These are phyloP conservation scores for Pungitius pungitius DNA, from an alignment of 2,113 vertebrate species.

Conservation along the genomic window DNA sequence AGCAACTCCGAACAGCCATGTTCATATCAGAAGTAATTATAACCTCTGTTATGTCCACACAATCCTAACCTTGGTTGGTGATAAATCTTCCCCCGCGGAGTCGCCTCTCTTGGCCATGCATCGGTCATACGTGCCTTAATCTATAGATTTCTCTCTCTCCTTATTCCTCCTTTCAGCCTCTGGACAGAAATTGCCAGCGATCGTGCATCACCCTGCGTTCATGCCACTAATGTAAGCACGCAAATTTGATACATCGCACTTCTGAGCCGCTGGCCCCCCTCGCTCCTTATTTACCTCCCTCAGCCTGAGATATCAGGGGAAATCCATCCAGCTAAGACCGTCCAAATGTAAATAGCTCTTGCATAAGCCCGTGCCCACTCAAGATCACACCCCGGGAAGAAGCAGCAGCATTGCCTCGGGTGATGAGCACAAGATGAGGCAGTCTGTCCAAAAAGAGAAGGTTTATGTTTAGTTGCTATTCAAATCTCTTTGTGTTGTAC, in stretches of 20 bases:
- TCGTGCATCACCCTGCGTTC: slow-evolving; percentile 46
- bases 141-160: slow-evolving; percentile 31
- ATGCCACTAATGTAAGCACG: slow-evolving; percentile 62
- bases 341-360: slow-evolving; percentile 58
- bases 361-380: slow-evolving; percentile 48
- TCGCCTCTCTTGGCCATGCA: slow-evolving; percentile 23
- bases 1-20: slow-evolving; percentile 46
- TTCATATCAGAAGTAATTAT: slow-evolving; percentile 59
- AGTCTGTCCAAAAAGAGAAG: slow-evolving; percentile 29
- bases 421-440: slow-evolving; percentile 12
- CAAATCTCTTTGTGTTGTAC: slow-evolving; percentile 15
- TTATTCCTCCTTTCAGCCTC: slow-evolving; percentile 26
- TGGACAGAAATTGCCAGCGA: slow-evolving; percentile 48
- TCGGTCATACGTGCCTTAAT: slow-evolving; percentile 51
- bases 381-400: slow-evolving; percentile 40
- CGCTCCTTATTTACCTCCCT: slow-evolving; percentile 19
- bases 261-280: slow-evolving; percentile 25
- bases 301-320: slow-evolving; percentile 43
- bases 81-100: slow-evolving; percentile 44
- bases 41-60: slow-evolving; percentile 37
- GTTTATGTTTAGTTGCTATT: slow-evolving; percentile 45
- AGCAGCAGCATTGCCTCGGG: slow-evolving; percentile 15
- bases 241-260: slow-evolving; percentile 31
- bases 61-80: slow-evolving; percentile 31
- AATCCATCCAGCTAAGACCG: slow-evolving; percentile 53